phyloP scores from a whole-genome alignment of 2,797 vertebrate genomes.

The Scyliorhinus canicula region DNA sequence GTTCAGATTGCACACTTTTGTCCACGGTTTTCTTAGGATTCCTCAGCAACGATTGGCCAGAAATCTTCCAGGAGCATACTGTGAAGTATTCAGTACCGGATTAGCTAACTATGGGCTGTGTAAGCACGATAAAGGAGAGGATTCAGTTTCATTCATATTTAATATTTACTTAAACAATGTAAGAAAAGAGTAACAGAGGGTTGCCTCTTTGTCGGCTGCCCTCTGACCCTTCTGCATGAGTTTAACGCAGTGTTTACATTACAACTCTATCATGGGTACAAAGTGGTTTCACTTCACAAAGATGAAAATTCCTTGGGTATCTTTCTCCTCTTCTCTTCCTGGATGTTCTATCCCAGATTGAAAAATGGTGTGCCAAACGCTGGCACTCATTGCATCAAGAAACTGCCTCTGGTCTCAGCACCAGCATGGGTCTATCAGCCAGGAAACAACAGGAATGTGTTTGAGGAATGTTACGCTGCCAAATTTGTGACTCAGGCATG shows the following conservation, averaged over 20 bases:
- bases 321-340: background rate
- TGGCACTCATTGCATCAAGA: background rate
- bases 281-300: background rate
- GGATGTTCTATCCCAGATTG: background rate
- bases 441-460: background rate
- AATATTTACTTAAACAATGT: background rate
- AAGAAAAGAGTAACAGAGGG: background rate
- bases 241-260: background rate
- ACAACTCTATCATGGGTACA: background rate
- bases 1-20: too few species aligned
- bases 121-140: too few species aligned
- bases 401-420: background rate
- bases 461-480: background rate
- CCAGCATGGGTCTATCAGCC: background rate
- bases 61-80: too few species aligned
- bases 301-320: background rate
- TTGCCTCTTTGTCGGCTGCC: background rate
- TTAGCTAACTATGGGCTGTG: too few species aligned
- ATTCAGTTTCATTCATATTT: background rate
- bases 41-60: too few species aligned
- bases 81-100: too few species aligned
- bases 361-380: background rate
- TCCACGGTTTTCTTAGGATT: too few species aligned
- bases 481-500: background rate
- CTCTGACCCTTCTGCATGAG: background rate